Evolutionary conservation across 1,140 invertebrate genomes (phyloP).

Genomic region (Pentalonia nigronervosa): DNA sequence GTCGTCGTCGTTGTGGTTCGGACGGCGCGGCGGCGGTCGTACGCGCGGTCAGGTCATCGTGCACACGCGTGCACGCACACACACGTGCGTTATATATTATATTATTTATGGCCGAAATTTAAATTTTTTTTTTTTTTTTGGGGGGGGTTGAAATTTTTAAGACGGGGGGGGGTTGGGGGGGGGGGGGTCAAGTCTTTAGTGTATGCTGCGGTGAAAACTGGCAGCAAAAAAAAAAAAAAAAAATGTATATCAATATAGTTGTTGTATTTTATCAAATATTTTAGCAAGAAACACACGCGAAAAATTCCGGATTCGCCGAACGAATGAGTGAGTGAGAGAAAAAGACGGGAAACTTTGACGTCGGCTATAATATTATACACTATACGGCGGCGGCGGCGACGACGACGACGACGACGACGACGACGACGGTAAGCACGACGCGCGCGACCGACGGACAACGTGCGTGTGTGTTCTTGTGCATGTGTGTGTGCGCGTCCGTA

Average conservation of each 20-base stretch:
- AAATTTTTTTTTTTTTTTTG: not conserved
- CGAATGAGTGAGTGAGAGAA: not conserved
- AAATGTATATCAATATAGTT: too few relatives aligned
- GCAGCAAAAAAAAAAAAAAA: too few relatives aligned
- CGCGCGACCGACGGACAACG: slow-evolving; percentile 48
- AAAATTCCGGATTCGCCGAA: not conserved
- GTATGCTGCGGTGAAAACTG: not conserved
- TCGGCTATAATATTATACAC: not conserved
- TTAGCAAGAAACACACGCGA: not conserved
- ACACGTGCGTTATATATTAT: not conserved
- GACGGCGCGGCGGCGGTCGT: not conserved
- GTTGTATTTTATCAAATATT: not conserved
- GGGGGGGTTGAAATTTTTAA: not conserved
- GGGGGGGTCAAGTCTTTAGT: not conserved
- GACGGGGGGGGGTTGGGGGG: not conserved
- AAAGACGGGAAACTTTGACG: slow-evolving; percentile 18
- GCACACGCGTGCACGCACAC: not conserved
- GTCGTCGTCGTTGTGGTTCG: not conserved
- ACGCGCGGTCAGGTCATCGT: not conserved
- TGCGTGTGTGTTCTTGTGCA: not conserved
- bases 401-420: slow-evolving; percentile 28
- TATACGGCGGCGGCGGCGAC: slow-evolving; percentile 22
- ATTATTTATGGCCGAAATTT: not conserved
- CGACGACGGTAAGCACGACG: slow-evolving; percentile 32
- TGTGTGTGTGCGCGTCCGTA: not conserved